Evolutionary conservation across 2,113 vertebrate species (phyloP).

Genomic region (Pelecanus crispus): DNA sequence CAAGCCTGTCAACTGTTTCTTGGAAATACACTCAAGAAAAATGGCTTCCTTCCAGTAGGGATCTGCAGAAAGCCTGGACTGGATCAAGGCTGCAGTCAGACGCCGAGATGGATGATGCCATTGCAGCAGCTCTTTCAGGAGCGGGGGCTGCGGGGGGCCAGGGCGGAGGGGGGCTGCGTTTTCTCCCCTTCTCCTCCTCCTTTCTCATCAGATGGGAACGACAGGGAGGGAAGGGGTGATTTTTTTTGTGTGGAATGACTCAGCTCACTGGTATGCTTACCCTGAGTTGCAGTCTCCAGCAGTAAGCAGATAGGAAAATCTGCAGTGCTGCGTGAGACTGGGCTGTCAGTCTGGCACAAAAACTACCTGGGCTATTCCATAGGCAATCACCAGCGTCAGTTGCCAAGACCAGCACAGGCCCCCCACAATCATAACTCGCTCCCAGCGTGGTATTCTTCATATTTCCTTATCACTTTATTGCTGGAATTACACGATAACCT

Average conservation of each 20-base stretch:
- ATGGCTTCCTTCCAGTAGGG: constrained; percentile 75
- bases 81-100: constrained; percentile 54
- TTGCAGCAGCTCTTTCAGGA: background rate
- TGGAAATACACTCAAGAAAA: constrained; percentile 81
- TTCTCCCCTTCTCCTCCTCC: background rate
- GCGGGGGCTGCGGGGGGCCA: fast-evolving
- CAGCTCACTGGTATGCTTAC: background rate
- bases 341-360: background rate
- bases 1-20: constrained; percentile 84
- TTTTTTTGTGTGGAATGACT: background rate
- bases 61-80: constrained; percentile 75
- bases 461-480: background rate
- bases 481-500: background rate
- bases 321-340: background rate
- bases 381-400: background rate
- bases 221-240: background rate
- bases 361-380: background rate
- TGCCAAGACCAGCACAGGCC: background rate
- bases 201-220: background rate
- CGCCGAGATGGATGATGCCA: background rate
- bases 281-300: background rate
- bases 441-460: background rate
- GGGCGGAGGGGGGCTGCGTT: background rate
- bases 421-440: fast-evolving
- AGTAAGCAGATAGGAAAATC: background rate